A percentile compares a stretch with the other conserved stretches of the same genome.
Evolutionary conservation across 2,888 invertebrate genomes (phyloP).

Genomic region (Pollenia labialis): DNA sequence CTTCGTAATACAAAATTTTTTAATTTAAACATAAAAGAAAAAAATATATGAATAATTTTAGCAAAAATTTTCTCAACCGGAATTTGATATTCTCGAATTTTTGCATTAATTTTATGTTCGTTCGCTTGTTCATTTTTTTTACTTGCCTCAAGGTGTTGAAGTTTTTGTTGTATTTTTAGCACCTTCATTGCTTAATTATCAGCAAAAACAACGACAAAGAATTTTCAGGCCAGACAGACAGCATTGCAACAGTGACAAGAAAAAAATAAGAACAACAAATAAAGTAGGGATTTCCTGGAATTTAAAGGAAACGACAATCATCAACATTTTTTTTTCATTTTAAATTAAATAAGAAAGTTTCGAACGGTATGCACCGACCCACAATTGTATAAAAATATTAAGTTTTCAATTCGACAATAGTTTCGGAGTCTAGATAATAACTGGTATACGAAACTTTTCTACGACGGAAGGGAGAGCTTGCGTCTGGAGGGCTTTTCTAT

Average conservation of each 20-base stretch:
- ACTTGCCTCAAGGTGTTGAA: slow-evolving; percentile 35
- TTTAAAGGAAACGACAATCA: slow-evolving; percentile 60
- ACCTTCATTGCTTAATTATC: slow-evolving; percentile 59
- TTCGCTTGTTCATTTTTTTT: background rate
- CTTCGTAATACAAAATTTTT: slow-evolving; percentile 17
- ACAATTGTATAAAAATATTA: background rate
- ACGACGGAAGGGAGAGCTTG: too few relatives aligned
- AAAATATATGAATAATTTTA: slow-evolving; percentile 24
- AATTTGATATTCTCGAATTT: slow-evolving; percentile 62
- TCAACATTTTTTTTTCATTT: slow-evolving; percentile 49
- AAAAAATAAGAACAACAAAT: slow-evolving; percentile 35
- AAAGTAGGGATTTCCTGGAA: slow-evolving; percentile 69
- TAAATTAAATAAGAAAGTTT: slow-evolving; percentile 18
- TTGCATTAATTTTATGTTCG: slow-evolving; percentile 24
- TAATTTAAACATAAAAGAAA: background rate
- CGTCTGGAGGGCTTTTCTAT: too few relatives aligned
- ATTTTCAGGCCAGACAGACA: slow-evolving; percentile 58
- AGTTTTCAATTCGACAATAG: too few relatives aligned
- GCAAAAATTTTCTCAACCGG: slow-evolving; percentile 36
- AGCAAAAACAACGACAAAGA: slow-evolving; percentile 9
- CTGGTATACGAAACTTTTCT: too few relatives aligned
- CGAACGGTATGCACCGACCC: background rate
- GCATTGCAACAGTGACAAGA: slow-evolving; percentile 31
- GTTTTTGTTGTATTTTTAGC: slow-evolving; percentile 55
- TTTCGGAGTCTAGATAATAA: too few relatives aligned